Percentiles rank a stretch among this genome's conserved stretches.
Evolutionary conservation across 2,797 vertebrate species (phyloP).

Genomic region (Chiloscyllium punctatum): DNA sequence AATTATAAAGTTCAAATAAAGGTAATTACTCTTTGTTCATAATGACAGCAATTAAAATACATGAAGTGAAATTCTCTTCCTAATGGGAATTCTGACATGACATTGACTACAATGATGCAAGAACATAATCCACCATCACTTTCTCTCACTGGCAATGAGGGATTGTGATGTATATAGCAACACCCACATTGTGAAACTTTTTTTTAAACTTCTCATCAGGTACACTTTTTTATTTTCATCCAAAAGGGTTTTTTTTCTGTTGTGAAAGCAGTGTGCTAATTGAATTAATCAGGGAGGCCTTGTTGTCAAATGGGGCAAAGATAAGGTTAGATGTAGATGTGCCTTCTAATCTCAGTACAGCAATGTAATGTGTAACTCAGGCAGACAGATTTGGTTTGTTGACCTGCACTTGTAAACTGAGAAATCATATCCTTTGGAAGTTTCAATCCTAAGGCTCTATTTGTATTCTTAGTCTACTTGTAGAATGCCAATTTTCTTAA

Average conservation of each 20-base stretch:
- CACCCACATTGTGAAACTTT: no score
- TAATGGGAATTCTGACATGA: no score
- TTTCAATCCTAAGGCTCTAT: background rate
- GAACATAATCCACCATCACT: no score
- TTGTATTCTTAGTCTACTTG: background rate
- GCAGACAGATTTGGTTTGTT: background rate
- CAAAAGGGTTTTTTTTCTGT: no score
- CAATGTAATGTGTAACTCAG: background rate
- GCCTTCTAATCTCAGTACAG: background rate
- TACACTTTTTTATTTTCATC: no score
- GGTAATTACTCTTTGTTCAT: background rate
- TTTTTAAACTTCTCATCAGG: no score
- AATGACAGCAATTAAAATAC: background rate
- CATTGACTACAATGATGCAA: no score
- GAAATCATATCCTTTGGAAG: background rate
- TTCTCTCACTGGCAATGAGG: no score
- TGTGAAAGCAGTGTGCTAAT: background rate
- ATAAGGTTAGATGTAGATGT: background rate
- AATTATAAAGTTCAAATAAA: background rate
- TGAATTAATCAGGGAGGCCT: background rate
- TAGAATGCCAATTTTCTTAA: background rate
- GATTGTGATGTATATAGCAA: no score
- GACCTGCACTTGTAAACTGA: background rate
- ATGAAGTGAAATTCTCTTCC: background rate
- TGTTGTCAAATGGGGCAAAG: background rate